Evolutionary conservation across 2,797 vertebrate species (phyloP).

Genomic region (Takifugu rubripes): DNA sequence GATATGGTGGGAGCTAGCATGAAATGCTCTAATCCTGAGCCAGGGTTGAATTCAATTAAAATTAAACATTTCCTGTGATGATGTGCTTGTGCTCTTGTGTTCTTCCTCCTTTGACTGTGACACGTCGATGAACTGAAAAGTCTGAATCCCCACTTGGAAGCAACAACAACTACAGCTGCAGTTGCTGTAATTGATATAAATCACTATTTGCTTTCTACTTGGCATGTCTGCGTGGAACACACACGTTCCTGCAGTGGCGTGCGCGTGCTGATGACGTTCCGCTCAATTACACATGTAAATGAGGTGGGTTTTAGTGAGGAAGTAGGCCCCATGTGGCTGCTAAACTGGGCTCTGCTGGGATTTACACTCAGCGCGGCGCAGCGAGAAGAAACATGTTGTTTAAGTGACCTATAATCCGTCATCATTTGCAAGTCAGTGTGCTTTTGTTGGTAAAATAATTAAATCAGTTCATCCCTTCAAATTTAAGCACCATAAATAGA

Average conservation of each 20-base stretch:
- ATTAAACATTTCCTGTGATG: too few relatives aligned
- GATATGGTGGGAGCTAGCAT: too few relatives aligned
- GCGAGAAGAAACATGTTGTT: constrained; percentile 4
- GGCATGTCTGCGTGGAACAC: constrained; percentile 7
- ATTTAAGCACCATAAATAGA: too few relatives aligned
- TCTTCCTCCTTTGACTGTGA: too few relatives aligned
- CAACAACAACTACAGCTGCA: too few relatives aligned
- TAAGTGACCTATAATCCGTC: neutral
- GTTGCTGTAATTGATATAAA: too few relatives aligned
- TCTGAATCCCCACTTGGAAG: too few relatives aligned
- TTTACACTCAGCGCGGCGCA: constrained; percentile 15
- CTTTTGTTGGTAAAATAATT: neutral
- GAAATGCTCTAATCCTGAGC: too few relatives aligned
- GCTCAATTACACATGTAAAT: constrained; percentile 66
- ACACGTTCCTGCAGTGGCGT: neutral
- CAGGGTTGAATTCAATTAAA: too few relatives aligned
- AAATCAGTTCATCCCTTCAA: neutral
- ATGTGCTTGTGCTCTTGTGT: too few relatives aligned
- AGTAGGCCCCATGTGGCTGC: constrained; percentile 14
- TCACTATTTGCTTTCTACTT: too few relatives aligned
- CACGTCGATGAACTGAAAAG: too few relatives aligned
- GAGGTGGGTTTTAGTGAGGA: constrained; percentile 38
- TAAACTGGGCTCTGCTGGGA: constrained; percentile 28
- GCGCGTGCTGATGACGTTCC: constrained; percentile 42
- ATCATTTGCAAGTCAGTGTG: neutral